These are phyloP conservation scores for Crepidodera aurea DNA, from an alignment of 2,888 invertebrate species.

Conservation along the genomic window DNA sequence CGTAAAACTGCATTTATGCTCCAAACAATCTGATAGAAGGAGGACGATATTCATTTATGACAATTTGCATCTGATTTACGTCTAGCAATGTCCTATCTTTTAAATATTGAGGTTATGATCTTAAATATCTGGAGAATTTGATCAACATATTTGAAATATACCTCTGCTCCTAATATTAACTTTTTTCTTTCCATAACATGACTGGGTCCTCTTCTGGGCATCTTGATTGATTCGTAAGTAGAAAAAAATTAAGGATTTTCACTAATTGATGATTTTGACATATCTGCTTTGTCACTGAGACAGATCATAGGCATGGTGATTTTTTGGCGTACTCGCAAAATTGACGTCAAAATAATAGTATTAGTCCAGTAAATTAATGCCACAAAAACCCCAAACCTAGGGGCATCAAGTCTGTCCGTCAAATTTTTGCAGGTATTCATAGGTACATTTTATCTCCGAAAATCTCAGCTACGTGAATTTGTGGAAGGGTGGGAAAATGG, in stretches of 20 bases:
- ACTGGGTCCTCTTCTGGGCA: not conserved
- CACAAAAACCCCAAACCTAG: no score
- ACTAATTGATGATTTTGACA: not conserved
- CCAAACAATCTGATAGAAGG: no score
- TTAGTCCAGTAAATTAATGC: no score
- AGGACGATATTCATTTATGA: no score
- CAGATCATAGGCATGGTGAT: not conserved
- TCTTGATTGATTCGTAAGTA: not conserved
- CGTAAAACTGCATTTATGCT: no score
- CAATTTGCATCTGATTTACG: no score
- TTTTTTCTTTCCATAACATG: not conserved
- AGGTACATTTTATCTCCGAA: no score
- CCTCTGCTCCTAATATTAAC: slow-evolving; percentile 3
- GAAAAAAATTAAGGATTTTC: not conserved
- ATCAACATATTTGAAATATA: not conserved
- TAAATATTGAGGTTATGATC: not conserved
- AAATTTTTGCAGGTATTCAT: no score
- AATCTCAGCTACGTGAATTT: no score
- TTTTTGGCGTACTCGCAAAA: not conserved
- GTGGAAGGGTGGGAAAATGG: no score
- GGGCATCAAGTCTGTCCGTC: no score
- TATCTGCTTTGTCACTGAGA: not conserved
- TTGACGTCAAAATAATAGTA: no score
- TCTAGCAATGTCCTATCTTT: not conserved
- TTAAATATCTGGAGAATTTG: not conserved